Evolutionary conservation across 2,113 vertebrate species (phyloP).

Genomic region (Prochilodus magdalenae): DNA sequence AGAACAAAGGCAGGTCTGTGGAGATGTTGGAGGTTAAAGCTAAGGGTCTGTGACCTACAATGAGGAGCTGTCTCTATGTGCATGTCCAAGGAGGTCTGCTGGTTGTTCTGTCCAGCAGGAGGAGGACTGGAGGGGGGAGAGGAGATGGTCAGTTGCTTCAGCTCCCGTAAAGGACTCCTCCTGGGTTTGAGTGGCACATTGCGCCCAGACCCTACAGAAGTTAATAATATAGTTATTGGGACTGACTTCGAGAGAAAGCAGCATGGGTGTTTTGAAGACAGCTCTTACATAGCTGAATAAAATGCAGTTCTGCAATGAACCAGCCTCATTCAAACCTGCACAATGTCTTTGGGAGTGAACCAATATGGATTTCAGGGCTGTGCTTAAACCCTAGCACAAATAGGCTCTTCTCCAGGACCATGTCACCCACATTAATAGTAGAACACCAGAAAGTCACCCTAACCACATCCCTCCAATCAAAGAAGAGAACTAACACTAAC

Average conservation of each 20-base stretch:
- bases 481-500: too few relatives aligned
- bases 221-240: not conserved
- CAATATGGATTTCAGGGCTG: not conserved
- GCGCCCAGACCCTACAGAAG: constrained; percentile 76
- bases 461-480: too few relatives aligned
- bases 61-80: constrained; percentile 72
- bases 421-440: too few relatives aligned
- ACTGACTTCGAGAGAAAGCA: not conserved
- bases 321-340: not conserved
- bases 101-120: constrained; percentile 9
- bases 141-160: constrained; percentile 79
- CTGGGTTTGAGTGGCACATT: constrained; percentile 83
- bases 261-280: too few relatives aligned
- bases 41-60: constrained; percentile 75
- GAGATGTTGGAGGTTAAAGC: not conserved
- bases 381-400: not conserved
- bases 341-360: not conserved
- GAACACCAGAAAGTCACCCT: too few relatives aligned
- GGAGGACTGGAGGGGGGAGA: constrained; percentile 76
- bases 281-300: not conserved
- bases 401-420: not conserved
- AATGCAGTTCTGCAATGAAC: not conserved
- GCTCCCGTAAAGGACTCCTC: constrained; percentile 72
- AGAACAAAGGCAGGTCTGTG: constrained; percentile 46
- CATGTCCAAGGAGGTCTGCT: constrained; percentile 70